Base-by-base conservation (phyloP, 2,113 vertebrate genomes). In the Tenrec ecaudatus region DNA sequence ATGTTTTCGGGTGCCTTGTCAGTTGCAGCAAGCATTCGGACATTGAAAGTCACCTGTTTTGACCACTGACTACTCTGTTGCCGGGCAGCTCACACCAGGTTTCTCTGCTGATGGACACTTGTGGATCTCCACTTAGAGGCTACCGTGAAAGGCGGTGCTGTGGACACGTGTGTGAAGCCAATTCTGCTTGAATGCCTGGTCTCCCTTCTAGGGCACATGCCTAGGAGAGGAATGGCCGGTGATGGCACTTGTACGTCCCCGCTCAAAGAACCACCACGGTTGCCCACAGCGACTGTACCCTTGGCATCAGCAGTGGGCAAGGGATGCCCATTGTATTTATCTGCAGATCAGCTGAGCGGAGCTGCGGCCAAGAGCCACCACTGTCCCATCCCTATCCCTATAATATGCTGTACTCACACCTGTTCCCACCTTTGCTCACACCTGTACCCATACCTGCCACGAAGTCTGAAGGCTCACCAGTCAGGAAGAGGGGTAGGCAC, bases 311-410 rank as follows among this genome's bases (percentile, higher is more conserved):
- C 71, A 71, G 6, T 1, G 19, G 33, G 71, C 9, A 8, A 22
- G 71, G 20, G 3, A 11, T 10, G 10, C 40, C 23, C 17, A 25
- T 23, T 7, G 85, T 2, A 0, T 3, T 53, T 0, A 31, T 6
- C 23, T 14, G 1, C 8, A 3, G 0, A 0, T 31, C 8, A 29
- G 27, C 80, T 1, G 66, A 22, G 3, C 62, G 20, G 57, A 3
- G n/a, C 82, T 33, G 40, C 40, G 40, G 40, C 9, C 47, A 5
- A 53, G 47, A 53, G 47, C 9, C 47, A 12, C 47, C 47, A 5
- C 47, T 53, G 47, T 10, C 47, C 47, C 47, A 40, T 40, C 40
- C 40, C 40, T 40, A 40, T 69, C n/a, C 31, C 29, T 31, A 69
- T n/a, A 69, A 40, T 40, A 40, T 7, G 40, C 69, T 33, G 17